A percentile compares a stretch with the other conserved stretches of the same genome.
Evolutionary conservation across 1,140 invertebrate species (phyloP).

Genomic region (Pentalonia nigronervosa): DNA sequence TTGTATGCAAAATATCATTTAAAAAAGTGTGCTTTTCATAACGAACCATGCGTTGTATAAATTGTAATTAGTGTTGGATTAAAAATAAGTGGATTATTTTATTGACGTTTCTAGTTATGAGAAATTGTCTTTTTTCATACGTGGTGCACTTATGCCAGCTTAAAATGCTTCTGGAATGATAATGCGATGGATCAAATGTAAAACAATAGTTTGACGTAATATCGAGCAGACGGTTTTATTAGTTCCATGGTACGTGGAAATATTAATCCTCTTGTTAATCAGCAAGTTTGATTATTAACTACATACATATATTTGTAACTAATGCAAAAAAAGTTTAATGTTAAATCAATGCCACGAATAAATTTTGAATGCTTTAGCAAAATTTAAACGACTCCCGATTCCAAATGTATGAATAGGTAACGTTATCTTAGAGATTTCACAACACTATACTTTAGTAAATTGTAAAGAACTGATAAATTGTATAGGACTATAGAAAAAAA

Average conservation of each 20-base stretch:
- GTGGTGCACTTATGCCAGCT: not conserved
- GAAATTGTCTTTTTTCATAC: not conserved
- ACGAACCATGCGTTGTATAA: slow-evolving; percentile 4
- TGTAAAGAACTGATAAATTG: not conserved
- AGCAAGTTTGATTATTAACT: not conserved
- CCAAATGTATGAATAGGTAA: not conserved
- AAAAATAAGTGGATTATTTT: slow-evolving; percentile 12
- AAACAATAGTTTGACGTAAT: not conserved
- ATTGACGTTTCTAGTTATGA: not conserved
- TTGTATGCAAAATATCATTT: not conserved
- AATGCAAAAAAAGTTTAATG: not conserved
- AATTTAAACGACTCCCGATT: not conserved
- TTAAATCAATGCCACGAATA: not conserved
- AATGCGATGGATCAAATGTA: slow-evolving; percentile 10
- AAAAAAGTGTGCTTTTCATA: not conserved
- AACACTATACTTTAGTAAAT: not conserved
- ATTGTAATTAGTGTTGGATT: not conserved
- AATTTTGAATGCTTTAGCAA: not conserved
- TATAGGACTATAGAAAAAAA: not conserved
- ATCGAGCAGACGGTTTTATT: not conserved
- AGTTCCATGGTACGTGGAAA: not conserved
- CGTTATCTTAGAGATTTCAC: not conserved
- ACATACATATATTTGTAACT: not conserved
- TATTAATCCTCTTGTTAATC: slow-evolving; percentile 17
- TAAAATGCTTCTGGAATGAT: not conserved